Evolutionary conservation across 2,797 vertebrate species (phyloP).

Genomic region (Triplophysa yarkandensis): DNA sequence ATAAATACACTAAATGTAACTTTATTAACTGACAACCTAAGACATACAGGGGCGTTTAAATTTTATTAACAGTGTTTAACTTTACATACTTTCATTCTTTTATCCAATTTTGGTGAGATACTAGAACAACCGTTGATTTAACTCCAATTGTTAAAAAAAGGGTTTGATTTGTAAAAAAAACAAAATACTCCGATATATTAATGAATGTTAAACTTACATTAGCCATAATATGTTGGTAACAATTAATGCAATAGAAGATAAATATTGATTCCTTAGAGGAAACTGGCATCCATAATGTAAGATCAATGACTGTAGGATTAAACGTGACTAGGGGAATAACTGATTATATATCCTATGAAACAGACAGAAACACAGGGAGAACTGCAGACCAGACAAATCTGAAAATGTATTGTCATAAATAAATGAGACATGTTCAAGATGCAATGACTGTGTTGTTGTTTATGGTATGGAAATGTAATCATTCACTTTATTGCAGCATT

Average conservation of each 20-base stretch:
- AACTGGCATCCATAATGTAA: background rate
- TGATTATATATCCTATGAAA: background rate
- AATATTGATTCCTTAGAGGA: background rate
- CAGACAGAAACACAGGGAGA: background rate
- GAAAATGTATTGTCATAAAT: background rate
- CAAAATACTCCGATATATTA: background rate
- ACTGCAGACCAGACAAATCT: background rate
- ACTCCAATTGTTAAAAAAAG: background rate
- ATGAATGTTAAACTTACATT: background rate
- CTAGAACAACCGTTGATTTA: background rate
- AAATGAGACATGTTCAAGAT: background rate
- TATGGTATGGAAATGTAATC: background rate
- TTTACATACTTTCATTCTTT: background rate
- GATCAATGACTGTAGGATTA: background rate
- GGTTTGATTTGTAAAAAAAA: background rate
- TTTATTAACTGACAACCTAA: background rate
- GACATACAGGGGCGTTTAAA: no score
- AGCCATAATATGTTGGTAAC: no score
- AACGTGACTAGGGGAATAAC: background rate
- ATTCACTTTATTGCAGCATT: background rate
- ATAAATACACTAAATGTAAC: conserved; percentile 1
- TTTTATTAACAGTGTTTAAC: no score
- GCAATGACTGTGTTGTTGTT: background rate
- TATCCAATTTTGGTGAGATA: background rate
- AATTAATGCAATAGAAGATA: background rate